Base-by-base conservation (phyloP, 2,113 vertebrate species). In the Prunella himalayana region DNA sequence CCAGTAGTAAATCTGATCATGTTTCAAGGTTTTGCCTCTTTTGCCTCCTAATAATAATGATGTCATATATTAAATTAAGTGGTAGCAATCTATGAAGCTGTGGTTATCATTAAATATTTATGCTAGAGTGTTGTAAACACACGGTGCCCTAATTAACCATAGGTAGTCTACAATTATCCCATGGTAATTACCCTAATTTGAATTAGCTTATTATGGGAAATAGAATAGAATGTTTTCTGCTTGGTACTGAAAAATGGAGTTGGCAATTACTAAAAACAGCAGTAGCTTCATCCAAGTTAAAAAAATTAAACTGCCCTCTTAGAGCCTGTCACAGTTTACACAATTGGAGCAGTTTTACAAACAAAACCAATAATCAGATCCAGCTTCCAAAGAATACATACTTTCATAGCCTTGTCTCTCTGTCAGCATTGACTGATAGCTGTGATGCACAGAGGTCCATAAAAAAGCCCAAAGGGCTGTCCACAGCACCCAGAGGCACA, bases 81-180 rank as follows among this genome's bases (percentile, higher is more conserved):
- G 39, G 61, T 73, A 96, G 71, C 13, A 49, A 78, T 81, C 88
- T 63, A 92, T 90, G 95, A 94, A 94, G 44, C 44, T 76, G 75
- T 73, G 92, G 87, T 97, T 97, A 86, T 97, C 88, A 88, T 96
- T 87, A 94, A 94, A 96, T 94, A 94, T 94, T 94, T 96, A 96
- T 65, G 72, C 56, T 82, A 60, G 72, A 94, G 94, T 79, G 91
- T 45, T 85, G 85, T 93, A 94, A 96, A 93, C 95, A 96, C 57
- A 90, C 86, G 94, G 73, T 68, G 87, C 59, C 66, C 93, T 95
- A 94, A 97, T 96, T 94, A 97, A 79, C 72, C 76, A 79, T 66
- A 97, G 82, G 90, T 91, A 96, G 86, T 86, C 94, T 90, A 88
- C 90, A 91, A 88, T 94, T 92, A 86, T 91, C 95, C 80, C 35